phyloP scores from a whole-genome alignment of 1,140 invertebrate species.

The Drosophila pseudoobscura region DNA sequence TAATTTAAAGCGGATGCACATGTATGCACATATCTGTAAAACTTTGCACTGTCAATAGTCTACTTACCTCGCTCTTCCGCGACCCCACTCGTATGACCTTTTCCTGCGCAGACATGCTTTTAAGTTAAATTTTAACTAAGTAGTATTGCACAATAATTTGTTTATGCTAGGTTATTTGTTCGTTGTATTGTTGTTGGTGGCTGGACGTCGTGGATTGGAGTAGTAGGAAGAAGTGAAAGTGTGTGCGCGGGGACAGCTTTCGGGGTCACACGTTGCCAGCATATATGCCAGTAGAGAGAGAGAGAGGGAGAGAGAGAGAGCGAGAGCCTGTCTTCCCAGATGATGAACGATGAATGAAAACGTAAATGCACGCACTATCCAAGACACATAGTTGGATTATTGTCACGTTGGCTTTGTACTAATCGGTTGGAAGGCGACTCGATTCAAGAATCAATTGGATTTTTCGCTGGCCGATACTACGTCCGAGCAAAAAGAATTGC shows the following conservation, averaged over 20 bases:
- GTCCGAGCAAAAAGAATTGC: constrained; percentile 59
- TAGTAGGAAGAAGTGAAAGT: constrained; percentile 60
- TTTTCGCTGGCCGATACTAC: constrained; percentile 73
- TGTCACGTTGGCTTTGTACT: constrained; percentile 71
- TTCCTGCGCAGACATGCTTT: constrained; percentile 57
- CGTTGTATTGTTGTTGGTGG: constrained; percentile 16
- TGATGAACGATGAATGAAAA: constrained; percentile 66
- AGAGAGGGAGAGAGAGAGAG: constrained; percentile 4
- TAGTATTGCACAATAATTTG: constrained; percentile 67
- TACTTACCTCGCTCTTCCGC: constrained; percentile 87
- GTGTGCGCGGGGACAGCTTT: constrained; percentile 46
- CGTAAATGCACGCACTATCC: constrained; percentile 53
- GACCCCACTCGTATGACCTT: constrained; percentile 86
- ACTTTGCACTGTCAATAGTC: constrained; percentile 7
- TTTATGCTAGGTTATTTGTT: constrained; percentile 33
- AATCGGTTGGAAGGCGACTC: constrained; percentile 3
- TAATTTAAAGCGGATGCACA: constrained; percentile 49
- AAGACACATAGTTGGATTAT: constrained; percentile 60
- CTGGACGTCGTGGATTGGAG: background rate
- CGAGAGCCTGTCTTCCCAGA: constrained; percentile 7
- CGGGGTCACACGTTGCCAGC: constrained; percentile 55
- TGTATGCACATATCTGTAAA: constrained; percentile 40
- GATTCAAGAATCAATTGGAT: constrained; percentile 21
- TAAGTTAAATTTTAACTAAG: constrained; percentile 30
- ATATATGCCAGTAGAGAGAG: background rate